Conservation (phyloP, 2,797 vertebrate genomes). For the Microctenopoma stevenorrisi region DNA sequence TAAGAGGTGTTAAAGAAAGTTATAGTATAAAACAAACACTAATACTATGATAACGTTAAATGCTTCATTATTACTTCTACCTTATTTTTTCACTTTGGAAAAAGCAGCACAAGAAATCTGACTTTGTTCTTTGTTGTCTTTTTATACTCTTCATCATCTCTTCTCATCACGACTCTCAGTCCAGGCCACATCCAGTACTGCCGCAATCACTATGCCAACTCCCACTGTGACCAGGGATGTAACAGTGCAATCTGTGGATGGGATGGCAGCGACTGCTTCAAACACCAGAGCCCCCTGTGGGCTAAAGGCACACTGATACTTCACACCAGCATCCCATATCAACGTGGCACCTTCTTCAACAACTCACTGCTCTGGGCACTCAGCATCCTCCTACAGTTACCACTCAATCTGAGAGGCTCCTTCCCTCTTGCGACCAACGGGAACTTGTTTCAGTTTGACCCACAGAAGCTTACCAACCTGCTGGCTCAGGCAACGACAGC, state of each 20-base stretch:
- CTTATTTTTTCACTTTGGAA: background rate
- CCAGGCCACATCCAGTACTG: conserved; percentile 87
- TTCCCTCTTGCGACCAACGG: conserved; percentile 72
- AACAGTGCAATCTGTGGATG: conserved; percentile 86
- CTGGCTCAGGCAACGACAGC: conserved; percentile 50
- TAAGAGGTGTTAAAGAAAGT: no score
- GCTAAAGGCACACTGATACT: conserved; percentile 84
- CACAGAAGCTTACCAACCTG: conserved; percentile 69
- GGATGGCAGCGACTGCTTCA: conserved; percentile 90
- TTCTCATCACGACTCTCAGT: conserved; percentile 64
- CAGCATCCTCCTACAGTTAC: conserved; percentile 83
- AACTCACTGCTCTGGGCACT: conserved; percentile 84
- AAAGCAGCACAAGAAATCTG: no score
- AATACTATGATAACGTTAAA: no score
- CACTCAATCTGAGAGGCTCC: conserved; percentile 77
- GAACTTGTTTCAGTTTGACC: conserved; percentile 70
- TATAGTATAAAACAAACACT: background rate
- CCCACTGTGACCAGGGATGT: conserved; percentile 89
- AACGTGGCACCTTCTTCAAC: conserved; percentile 73
- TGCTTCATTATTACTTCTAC: background rate
- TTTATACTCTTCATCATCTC: background rate
- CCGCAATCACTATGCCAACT: conserved; percentile 86
- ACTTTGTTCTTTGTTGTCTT: background rate
- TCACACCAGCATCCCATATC: conserved; percentile 76
- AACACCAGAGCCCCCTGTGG: conserved; percentile 54